Base-by-base conservation (phyloP, 2,797 vertebrate genomes). In the Poeciliopsis presidionis region DNA sequence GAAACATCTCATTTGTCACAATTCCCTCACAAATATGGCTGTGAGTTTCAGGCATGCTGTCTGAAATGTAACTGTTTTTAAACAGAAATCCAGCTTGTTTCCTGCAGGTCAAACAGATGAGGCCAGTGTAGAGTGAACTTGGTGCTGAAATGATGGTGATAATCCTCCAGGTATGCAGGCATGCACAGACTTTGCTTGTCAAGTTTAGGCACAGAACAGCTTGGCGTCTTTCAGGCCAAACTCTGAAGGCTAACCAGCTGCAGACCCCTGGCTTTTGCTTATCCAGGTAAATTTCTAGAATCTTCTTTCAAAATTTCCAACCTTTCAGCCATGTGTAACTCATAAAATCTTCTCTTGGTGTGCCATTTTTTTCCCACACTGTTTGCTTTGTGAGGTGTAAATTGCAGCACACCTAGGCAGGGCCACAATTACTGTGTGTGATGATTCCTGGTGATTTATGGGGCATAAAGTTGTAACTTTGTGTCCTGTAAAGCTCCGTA, bases 151-250 rank as follows among this genome's bases (percentile, higher is more conserved):
- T 86, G 90, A 88, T 81, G 80, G 81, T 87, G 82, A 90, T 91
- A 90, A 93, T 92, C 90, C 78, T 85, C 81, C 84, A 89, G 84
- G 86, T 93, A 94, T 93, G 91, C 86, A 87, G 93, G 74, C 93
- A 30, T 91, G 93, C 86, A 79, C 86, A 88, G 91, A 92, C 91
- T 77, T 72, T 71, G 18, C 81, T 81, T 72, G 84, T 88, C 82
- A 90, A 53, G 86, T 75, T 9, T 76, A 74, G 30, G 77, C 82
- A 2, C 43, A 67, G 33, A 30, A 2, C 77, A 76, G 49, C 65
- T 45, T 47, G 11, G 53, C 43, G 59, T 75, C 33, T 22, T 57
- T 28, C 30, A 57, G 71, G 67, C 65, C 46, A 14, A 63, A n/a
- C 39, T 39, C 25, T 22, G 30, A 20, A 67, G 63, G 63, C 41